Base-by-base conservation (phyloP, 1,140 invertebrate species). In the Diachasma alloeum region DNA sequence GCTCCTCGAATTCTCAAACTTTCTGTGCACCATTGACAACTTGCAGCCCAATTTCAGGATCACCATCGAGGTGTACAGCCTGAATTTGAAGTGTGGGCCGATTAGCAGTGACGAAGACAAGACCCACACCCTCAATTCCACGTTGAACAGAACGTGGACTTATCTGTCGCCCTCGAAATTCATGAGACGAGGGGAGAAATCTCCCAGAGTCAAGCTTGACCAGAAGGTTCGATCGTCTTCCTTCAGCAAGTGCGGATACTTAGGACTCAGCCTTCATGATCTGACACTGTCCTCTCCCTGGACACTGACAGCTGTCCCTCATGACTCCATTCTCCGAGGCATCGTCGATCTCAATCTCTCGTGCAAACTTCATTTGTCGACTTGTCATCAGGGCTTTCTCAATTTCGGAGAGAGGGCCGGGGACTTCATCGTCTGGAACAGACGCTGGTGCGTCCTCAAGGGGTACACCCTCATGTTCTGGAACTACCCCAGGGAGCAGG, bases 401-500 rank as follows among this genome's bases (percentile, higher is more conserved):
- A 88, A 83, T n/a, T 79, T 87, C 48, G 87, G 86, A 5, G 80
- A 79, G 56, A 84, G 85, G 66, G 75, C 24, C 3, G 82, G 81
- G 0, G 82, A 83, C 6, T 75, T 79, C 9, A 76, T 78, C 4
- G 70, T 68, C 9, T 90, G 90, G 89, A 89, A 88, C 77, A 78
- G 85, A 13, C 75, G 86, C 66, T 91, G 88, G 88, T 90, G 89
- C 79, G 72, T 85, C 9, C 77, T 90, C 5, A 74, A 84, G 15
- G 84, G 83, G 0, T 78, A 81, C 48, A 46, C 74, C 5, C 76
- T 91, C 6, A 81, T 83, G 73, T 89, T 89, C 59, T 90, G 88
- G 88, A 89, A 90, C 73, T 90, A 89, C 81, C 89, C 89, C 0
- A 78, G 74, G 1, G 87, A 89, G 39, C 85, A 87, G 77, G 83